Evolutionary conservation across 2,113 vertebrate species (phyloP).

Genomic region (Corapipo altera): DNA sequence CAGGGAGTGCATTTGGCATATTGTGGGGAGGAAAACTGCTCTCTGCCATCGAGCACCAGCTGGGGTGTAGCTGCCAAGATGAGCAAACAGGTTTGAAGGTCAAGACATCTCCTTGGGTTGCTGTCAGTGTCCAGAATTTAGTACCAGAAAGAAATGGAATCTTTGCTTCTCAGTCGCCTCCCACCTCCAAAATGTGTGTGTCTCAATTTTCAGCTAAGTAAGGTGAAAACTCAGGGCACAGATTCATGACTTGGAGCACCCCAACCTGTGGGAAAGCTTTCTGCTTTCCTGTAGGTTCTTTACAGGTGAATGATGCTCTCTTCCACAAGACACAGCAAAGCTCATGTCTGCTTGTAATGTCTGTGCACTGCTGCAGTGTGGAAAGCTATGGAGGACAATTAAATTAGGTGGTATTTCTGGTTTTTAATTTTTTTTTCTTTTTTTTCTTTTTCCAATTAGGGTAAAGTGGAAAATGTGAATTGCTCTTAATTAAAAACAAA

Average conservation of each 20-base stretch:
- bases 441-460: not conserved
- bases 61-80: not conserved
- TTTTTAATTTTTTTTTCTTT: rapidly evolving
- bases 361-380: not conserved
- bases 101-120: not conserved
- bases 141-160: not conserved
- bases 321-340: not conserved
- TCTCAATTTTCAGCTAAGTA: not conserved
- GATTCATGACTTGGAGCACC: not conserved
- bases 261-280: not conserved
- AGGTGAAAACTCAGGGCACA: not conserved
- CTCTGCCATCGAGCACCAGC: not conserved
- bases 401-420: not conserved
- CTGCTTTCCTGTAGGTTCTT: not conserved
- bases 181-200: not conserved
- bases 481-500: not conserved
- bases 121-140: not conserved
- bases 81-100: not conserved
- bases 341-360: rapidly evolving
- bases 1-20: not conserved
- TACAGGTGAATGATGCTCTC: not conserved
- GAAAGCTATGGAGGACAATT: not conserved
- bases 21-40: not conserved
- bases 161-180: not conserved
- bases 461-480: not conserved